Percentiles rank a stretch among this genome's conserved stretches.
These are phyloP conservation scores for Moxostoma hubbsi DNA, from an alignment of 2,797 vertebrate genomes.

Conservation along the genomic window DNA sequence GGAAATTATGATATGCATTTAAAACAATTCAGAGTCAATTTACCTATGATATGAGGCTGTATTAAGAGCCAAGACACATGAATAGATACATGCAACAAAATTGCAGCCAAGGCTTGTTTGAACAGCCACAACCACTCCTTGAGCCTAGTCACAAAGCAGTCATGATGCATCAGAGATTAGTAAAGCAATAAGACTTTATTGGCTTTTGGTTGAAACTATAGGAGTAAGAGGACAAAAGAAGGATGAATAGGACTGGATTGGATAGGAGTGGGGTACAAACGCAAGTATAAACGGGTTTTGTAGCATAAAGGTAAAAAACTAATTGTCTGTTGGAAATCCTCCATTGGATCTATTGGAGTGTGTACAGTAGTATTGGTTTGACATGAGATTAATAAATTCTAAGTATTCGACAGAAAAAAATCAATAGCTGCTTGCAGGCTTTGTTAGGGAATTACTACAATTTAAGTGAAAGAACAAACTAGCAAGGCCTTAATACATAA, in stretches of 20 bases:
- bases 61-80: neutral
- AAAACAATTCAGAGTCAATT: neutral
- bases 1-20: neutral
- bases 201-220: neutral
- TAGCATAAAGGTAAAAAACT: neutral
- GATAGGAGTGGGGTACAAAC: neutral
- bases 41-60: neutral
- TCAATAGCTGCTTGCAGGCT: neutral
- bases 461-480: neutral
- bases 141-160: neutral
- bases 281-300: neutral
- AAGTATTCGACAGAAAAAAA: neutral
- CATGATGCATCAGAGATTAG: neutral
- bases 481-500: neutral
- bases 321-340: neutral
- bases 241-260: neutral
- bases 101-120: slow-evolving; percentile 14
- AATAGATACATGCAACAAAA: slow-evolving; percentile 28
- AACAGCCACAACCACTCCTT: slow-evolving; percentile 31
- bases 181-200: slow-evolving; percentile 1
- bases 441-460: neutral
- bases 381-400: neutral
- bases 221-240: slow-evolving; percentile 18
- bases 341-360: neutral
- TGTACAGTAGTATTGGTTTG: neutral